Conservation (phyloP, 1,140 invertebrate genomes). For the Eriosoma lanigerum region DNA sequence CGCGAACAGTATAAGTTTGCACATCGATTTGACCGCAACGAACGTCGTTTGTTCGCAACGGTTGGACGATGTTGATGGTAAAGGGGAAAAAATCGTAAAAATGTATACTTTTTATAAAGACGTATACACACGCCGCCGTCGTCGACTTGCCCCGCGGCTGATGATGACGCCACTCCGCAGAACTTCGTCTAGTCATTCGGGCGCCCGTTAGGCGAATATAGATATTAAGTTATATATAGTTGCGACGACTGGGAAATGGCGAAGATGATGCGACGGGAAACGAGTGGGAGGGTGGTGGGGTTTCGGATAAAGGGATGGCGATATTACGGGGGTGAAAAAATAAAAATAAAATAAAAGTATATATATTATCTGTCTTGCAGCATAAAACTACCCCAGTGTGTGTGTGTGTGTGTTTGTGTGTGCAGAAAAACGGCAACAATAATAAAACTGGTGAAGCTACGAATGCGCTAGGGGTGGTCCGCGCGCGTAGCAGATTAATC, state of each 20-base stretch:
- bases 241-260: no score
- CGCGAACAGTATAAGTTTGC: no score
- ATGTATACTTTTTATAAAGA: constrained; percentile 24
- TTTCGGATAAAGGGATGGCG: no score
- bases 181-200: constrained; percentile 38
- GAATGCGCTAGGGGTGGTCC: neutral
- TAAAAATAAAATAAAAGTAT: constrained; percentile 44
- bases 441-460: constrained; percentile 20
- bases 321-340: constrained; percentile 2
- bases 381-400: neutral
- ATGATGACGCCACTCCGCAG: constrained; percentile 17
- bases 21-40: neutral
- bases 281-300: neutral
- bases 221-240: no score
- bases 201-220: constrained; percentile 15
- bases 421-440: constrained; percentile 25
- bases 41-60: neutral
- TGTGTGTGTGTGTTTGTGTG: neutral
- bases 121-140: neutral
- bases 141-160: neutral
- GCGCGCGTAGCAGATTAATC: constrained; percentile 33
- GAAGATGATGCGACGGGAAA: neutral
- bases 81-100: neutral
- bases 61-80: neutral
- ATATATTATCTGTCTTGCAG: neutral